Evolutionary conservation across 2,888 invertebrate genomes (phyloP).

Genomic region (Macrosiphum euphorbiae): DNA sequence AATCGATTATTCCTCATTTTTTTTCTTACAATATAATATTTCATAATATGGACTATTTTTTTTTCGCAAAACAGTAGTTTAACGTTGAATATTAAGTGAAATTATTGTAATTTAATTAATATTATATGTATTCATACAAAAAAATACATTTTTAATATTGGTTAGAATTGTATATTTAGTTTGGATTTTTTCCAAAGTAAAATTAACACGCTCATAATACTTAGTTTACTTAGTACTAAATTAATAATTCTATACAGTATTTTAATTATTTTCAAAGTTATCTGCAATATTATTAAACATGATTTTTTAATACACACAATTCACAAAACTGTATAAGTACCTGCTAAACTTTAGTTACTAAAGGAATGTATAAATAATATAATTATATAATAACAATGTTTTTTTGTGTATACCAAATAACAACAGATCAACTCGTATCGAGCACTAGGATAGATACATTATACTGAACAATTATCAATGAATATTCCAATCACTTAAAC

Average conservation of each 20-base stretch:
- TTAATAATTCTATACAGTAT: background rate
- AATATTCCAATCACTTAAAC: background rate
- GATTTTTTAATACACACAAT: background rate
- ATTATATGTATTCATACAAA: background rate
- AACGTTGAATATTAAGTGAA: background rate
- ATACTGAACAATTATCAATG: background rate
- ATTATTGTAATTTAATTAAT: background rate
- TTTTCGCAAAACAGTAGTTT: background rate
- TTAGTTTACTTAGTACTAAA: background rate
- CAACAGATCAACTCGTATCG: background rate
- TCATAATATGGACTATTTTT: background rate
- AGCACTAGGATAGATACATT: background rate
- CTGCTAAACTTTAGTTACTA: background rate
- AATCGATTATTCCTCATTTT: background rate
- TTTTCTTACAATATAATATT: background rate
- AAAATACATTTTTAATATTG: background rate
- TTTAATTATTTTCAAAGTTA: background rate
- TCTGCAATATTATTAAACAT: background rate
- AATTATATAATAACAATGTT: background rate
- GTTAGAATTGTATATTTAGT: background rate
- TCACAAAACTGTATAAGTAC: background rate
- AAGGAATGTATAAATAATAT: conserved; percentile 19
- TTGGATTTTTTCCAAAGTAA: background rate
- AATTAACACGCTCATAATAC: background rate
- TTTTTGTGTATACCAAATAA: background rate